phyloP scores from a whole-genome alignment of 2,888 invertebrate species.

The Dichetophora obliterata region DNA sequence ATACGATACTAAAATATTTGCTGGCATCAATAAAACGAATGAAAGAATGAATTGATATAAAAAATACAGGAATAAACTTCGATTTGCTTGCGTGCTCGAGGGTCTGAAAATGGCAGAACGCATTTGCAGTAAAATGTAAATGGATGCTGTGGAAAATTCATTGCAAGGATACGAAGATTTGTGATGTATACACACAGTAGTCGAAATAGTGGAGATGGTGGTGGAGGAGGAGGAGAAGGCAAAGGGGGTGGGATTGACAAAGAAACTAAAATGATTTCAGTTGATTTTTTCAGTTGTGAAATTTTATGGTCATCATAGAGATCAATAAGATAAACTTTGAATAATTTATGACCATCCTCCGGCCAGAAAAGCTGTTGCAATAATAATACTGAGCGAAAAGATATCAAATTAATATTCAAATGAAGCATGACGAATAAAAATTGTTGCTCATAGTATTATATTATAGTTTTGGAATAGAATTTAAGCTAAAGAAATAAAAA shows the following conservation, averaged over 20 bases:
- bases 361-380: background rate
- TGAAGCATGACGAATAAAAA: background rate
- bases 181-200: constrained; percentile 9
- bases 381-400: background rate
- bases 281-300: constrained; percentile 12
- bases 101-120: constrained; percentile 30
- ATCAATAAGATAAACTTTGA: constrained; percentile 51
- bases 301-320: constrained; percentile 31
- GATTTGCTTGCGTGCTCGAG: constrained; percentile 5
- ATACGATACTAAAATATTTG: constrained; percentile 31
- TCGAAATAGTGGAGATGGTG: too few relatives aligned
- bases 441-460: too few relatives aligned
- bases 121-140: constrained; percentile 29
- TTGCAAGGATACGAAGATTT: constrained; percentile 24
- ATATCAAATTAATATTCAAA: background rate
- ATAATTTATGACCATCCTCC: constrained; percentile 57
- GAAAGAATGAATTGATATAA: constrained; percentile 35
- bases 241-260: background rate
- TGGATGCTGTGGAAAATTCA: constrained; percentile 29
- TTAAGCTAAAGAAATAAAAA: background rate
- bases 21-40: constrained; percentile 37
- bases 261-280: background rate
- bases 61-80: background rate
- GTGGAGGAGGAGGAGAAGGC: background rate
- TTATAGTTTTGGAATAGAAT: too few relatives aligned